Percentiles rank a stretch among this genome's conserved stretches.
Conservation (phyloP, 2,888 invertebrate species). For the Ophion ellenae region DNA sequence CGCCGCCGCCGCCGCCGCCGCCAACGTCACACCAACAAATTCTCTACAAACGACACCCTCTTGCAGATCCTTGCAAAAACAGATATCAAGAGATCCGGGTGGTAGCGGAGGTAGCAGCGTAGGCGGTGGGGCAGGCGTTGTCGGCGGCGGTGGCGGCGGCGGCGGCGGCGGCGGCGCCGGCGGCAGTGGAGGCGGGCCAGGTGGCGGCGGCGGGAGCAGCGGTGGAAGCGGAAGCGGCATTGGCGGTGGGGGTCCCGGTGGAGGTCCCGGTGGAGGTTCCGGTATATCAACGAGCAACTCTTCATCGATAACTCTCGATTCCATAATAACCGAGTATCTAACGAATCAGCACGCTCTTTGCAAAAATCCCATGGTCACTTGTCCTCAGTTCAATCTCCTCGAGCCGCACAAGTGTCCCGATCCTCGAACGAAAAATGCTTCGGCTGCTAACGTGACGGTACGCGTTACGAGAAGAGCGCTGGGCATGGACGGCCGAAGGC, state of each 20-base stretch:
- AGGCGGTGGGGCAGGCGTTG: background rate
- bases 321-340: constrained; percentile 97
- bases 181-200: background rate
- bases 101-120: constrained; percentile 73
- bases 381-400: constrained; percentile 97
- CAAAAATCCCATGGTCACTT: constrained; percentile 98
- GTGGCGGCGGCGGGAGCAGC: constrained; percentile 36
- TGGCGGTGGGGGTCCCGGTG: constrained; percentile 67
- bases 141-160: constrained; percentile 73
- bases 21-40: background rate
- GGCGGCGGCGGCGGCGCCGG: constrained; percentile 59
- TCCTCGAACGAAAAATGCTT: constrained; percentile 88
- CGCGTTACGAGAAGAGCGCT: constrained; percentile 77
- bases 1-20: background rate
- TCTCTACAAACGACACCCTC: constrained; percentile 75
- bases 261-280: constrained; percentile 77
- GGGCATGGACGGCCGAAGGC: constrained; percentile 86
- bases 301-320: constrained; percentile 90
- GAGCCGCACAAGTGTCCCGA: constrained; percentile 98
- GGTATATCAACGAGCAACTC: constrained; percentile 77
- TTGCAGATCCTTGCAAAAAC: constrained; percentile 86
- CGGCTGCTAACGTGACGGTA: constrained; percentile 90
- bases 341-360: constrained; percentile 99
- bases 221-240: constrained; percentile 65
- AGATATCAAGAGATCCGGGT: constrained; percentile 82